Evolutionary conservation across 2,888 invertebrate genomes (phyloP).

Genomic region (Drosophila siamana): DNA sequence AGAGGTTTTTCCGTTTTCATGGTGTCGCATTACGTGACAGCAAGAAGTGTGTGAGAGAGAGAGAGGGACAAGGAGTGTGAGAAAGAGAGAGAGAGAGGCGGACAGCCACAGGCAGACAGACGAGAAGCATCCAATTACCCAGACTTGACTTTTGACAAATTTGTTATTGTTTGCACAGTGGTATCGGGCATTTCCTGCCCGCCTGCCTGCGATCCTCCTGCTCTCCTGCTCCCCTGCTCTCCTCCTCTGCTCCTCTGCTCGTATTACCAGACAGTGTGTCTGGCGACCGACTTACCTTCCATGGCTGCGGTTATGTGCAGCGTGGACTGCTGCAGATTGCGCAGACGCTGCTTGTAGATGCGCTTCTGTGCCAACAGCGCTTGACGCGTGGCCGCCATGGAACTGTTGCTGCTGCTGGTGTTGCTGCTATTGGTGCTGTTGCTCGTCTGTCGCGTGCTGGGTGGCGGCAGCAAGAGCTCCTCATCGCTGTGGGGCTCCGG

Average conservation of each 20-base stretch:
- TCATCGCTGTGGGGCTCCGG: slow-evolving; percentile 48
- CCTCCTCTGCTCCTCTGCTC: not conserved
- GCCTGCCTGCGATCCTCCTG: not conserved
- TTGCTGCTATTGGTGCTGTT: too few species aligned
- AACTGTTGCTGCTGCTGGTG: slow-evolving; percentile 9
- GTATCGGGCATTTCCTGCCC: slow-evolving; percentile 68
- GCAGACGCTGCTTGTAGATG: slow-evolving; percentile 87
- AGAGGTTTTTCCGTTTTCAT: slow-evolving; percentile 77
- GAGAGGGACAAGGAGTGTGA: not conserved
- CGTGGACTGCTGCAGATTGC: slow-evolving; percentile 86
- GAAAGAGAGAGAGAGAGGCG: too few species aligned
- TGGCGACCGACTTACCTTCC: slow-evolving; percentile 82
- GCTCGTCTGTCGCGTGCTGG: not conserved
- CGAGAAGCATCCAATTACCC: slow-evolving; percentile 67
- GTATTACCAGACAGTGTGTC: slow-evolving; percentile 71
- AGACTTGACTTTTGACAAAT: slow-evolving; percentile 54
- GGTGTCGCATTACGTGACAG: slow-evolving; percentile 69
- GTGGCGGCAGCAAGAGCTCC: slow-evolving; percentile 26
- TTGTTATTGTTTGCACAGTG: slow-evolving; percentile 56
- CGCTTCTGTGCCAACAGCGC: slow-evolving; percentile 87
- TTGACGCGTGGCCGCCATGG: slow-evolving; percentile 79
- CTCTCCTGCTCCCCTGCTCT: not conserved
- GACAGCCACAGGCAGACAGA: slow-evolving; percentile 18
- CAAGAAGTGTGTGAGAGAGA: not conserved
- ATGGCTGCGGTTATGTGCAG: slow-evolving; percentile 83